These are phyloP conservation scores for Cyanoliseus patagonus DNA, from an alignment of 2,113 vertebrate species.

Conservation along the genomic window DNA sequence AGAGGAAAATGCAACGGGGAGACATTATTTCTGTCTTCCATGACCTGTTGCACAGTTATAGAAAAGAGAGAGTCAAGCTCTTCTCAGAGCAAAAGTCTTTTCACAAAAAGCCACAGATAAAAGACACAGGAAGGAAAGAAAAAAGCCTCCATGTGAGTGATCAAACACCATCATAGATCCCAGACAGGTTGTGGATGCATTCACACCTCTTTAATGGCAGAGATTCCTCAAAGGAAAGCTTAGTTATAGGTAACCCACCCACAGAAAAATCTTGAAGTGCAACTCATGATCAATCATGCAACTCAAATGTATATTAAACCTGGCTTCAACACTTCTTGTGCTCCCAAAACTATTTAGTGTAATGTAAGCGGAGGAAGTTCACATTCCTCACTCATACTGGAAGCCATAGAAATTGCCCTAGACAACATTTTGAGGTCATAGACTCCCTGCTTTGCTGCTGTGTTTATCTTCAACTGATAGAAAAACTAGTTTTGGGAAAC, in stretches of 20 bases:
- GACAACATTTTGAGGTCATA: not conserved
- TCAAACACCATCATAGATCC: not conserved
- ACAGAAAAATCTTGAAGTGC: not conserved
- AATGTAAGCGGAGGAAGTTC: not conserved
- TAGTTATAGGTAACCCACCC: not conserved
- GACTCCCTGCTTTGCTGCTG: not conserved
- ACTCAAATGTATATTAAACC: not conserved
- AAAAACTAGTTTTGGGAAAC: not conserved
- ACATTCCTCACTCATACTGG: not conserved
- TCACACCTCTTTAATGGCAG: not conserved
- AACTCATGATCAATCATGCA: not conserved
- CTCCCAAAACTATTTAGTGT: not conserved
- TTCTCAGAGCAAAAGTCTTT: not conserved
- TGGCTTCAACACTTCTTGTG: not conserved
- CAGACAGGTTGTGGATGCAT: not conserved
- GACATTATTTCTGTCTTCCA: not conserved
- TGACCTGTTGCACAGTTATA: not conserved
- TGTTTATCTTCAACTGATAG: conserved; percentile 20
- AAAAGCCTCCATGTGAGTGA: not conserved
- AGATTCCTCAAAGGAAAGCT: not conserved
- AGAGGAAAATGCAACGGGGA: not conserved
- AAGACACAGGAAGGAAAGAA: not conserved
- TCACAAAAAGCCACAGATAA: not conserved
- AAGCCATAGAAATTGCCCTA: not conserved
- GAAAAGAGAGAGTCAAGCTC: not conserved